phyloP scores from a whole-genome alignment of 2,113 vertebrate species.

The Gobio gobio region DNA sequence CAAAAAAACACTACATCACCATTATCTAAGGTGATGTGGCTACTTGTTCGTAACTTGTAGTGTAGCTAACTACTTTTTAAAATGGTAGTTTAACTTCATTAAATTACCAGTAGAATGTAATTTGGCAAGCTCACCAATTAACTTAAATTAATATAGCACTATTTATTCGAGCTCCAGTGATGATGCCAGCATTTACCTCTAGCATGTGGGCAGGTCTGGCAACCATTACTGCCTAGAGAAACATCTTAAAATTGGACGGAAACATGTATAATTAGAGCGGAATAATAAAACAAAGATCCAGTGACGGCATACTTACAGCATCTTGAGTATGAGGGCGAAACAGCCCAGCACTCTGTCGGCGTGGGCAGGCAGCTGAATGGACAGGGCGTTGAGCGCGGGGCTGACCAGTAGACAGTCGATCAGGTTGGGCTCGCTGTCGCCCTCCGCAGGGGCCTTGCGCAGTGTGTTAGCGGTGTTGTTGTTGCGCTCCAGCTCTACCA shows the following conservation, averaged over 20 bases:
- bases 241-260: not conserved
- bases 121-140: not conserved
- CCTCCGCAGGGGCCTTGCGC: slow-evolving; percentile 82
- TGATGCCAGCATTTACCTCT: not conserved
- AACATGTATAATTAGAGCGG: not conserved
- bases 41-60: not conserved
- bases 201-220: not conserved
- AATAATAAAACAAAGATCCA: not conserved
- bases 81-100: not conserved
- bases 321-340: slow-evolving; percentile 97
- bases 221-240: not conserved
- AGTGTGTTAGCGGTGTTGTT: slow-evolving; percentile 90
- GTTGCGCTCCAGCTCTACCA: slow-evolving; percentile 94
- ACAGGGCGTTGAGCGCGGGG: slow-evolving; percentile 91
- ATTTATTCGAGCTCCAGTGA: not conserved
- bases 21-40: not conserved
- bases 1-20: no score
- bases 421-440: slow-evolving; percentile 95
- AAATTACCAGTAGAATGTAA: not conserved
- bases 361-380: slow-evolving; percentile 95
- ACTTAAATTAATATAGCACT: not conserved
- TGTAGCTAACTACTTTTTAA: not conserved
- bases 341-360: slow-evolving; percentile 94
- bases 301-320: slow-evolving; percentile 88
- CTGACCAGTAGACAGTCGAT: slow-evolving; percentile 99